phyloP scores from a whole-genome alignment of 2,888 invertebrate genomes.

The Idaea straminata region DNA sequence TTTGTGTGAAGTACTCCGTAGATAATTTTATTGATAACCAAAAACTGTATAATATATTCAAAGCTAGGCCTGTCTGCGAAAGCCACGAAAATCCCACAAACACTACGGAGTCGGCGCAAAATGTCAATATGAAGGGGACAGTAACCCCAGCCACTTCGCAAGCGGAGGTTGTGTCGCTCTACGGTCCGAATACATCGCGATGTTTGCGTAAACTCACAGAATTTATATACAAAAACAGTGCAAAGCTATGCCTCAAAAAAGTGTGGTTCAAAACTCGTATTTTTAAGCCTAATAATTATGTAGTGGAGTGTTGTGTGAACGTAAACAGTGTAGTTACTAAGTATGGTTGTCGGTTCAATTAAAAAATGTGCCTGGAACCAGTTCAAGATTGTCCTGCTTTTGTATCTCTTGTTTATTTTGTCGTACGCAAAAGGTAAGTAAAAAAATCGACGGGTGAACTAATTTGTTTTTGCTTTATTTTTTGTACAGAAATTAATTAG shows the following conservation, averaged over 20 bases:
- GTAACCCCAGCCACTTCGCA: constrained; percentile 61
- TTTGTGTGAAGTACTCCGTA: constrained; percentile 19
- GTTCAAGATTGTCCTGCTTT: constrained; percentile 63
- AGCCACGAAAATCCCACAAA: constrained; percentile 45
- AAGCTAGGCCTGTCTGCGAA: constrained; percentile 43
- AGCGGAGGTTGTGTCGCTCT: constrained; percentile 65
- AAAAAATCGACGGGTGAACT: constrained; percentile 19
- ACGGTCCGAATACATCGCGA: constrained; percentile 60
- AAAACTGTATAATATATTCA: not conserved
- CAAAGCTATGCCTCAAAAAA: constrained; percentile 11
- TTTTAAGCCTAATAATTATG: constrained; percentile 35
- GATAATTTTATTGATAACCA: not conserved
- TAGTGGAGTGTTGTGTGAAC: constrained; percentile 51
- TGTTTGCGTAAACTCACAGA: constrained; percentile 52
- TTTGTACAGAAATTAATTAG: constrained; percentile 24
- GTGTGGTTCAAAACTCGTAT: constrained; percentile 18
- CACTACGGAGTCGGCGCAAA: constrained; percentile 76
- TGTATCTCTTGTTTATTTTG: constrained; percentile 64
- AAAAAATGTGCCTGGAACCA: constrained; percentile 67
- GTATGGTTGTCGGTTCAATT: constrained; percentile 70
- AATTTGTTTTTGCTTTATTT: constrained; percentile 14
- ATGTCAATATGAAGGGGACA: constrained; percentile 70
- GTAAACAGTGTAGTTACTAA: constrained; percentile 57
- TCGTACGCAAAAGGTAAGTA: constrained; percentile 61
- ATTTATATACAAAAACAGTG: constrained; percentile 21